Conservation (phyloP, 2,888 invertebrate species). For the Drosophila hamatofila region DNA sequence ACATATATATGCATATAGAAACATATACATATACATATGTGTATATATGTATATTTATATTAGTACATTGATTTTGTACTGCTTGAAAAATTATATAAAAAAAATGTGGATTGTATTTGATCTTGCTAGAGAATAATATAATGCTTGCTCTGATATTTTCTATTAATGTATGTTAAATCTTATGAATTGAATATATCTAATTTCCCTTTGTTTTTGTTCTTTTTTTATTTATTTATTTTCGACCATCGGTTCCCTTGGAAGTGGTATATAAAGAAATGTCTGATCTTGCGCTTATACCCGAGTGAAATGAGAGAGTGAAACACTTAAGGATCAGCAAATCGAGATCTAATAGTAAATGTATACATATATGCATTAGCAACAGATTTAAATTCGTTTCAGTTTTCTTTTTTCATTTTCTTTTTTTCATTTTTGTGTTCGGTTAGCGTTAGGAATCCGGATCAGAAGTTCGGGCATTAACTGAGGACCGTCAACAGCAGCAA, state of each 20-base stretch:
- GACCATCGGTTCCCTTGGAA: conserved; percentile 21
- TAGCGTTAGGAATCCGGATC: conserved; percentile 27
- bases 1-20: conserved; percentile 4
- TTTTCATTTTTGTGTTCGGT: conserved; percentile 1
- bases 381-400: conserved; percentile 23
- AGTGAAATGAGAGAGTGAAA: conserved; percentile 4
- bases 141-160: conserved; percentile 13
- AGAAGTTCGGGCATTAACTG: conserved; percentile 41
- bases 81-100: conserved; percentile 11
- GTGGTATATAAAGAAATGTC: conserved; percentile 5
- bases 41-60: not conserved
- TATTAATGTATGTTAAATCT: conserved; percentile 1
- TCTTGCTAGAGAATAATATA: conserved; percentile 32
- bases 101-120: conserved; percentile 23
- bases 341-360: conserved; percentile 8
- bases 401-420: not conserved
- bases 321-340: conserved; percentile 6
- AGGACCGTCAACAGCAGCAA: conserved; percentile 37
- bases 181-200: conserved; percentile 15
- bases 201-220: not conserved
- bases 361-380: conserved; percentile 16
- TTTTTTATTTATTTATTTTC: conserved; percentile 9
- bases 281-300: conserved; percentile 8
- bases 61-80: conserved; percentile 40
- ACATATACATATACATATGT: not conserved